Percentiles rank a stretch among this genome's conserved stretches.
phyloP scores from a whole-genome alignment of 1,140 invertebrate genomes.

The Macrocentrus cingulum region DNA sequence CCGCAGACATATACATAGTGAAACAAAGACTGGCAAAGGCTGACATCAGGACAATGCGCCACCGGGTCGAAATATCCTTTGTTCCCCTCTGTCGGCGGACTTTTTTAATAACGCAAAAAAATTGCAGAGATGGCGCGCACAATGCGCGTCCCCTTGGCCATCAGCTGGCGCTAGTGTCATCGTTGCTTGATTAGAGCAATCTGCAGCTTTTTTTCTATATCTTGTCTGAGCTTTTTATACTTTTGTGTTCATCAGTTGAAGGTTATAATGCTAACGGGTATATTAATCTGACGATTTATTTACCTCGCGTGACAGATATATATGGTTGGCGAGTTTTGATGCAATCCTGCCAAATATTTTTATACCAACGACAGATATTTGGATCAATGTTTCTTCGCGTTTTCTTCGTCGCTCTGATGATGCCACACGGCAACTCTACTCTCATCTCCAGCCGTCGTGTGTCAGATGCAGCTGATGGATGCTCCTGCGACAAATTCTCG shows the following conservation, averaged over 20 bases:
- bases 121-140: conserved; percentile 13
- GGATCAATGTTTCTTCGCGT: conserved; percentile 16
- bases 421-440: too few relatives aligned
- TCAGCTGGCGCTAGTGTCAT: conserved; percentile 19
- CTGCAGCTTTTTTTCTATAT: too few relatives aligned
- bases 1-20: neutral
- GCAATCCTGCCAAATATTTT: conserved; percentile 19
- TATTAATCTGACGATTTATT: too few relatives aligned
- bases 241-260: too few relatives aligned
- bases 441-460: neutral
- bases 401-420: neutral
- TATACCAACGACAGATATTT: conserved; percentile 12
- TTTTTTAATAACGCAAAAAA: conserved; percentile 19
- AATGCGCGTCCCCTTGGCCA: conserved; percentile 11
- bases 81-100: conserved; percentile 11
- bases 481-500: conserved; percentile 57
- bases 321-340: too few relatives aligned
- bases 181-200: conserved; percentile 20
- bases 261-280: too few relatives aligned
- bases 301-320: too few relatives aligned
- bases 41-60: conserved; percentile 17
- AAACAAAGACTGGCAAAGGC: conserved; percentile 13
- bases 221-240: too few relatives aligned
- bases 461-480: conserved; percentile 33
- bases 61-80: conserved; percentile 19